Evolutionary conservation across 2,797 vertebrate species (phyloP), one percentile per base, ranked within the genome.

Genomic region (Parauchenoglanis ngamensis): DNA sequence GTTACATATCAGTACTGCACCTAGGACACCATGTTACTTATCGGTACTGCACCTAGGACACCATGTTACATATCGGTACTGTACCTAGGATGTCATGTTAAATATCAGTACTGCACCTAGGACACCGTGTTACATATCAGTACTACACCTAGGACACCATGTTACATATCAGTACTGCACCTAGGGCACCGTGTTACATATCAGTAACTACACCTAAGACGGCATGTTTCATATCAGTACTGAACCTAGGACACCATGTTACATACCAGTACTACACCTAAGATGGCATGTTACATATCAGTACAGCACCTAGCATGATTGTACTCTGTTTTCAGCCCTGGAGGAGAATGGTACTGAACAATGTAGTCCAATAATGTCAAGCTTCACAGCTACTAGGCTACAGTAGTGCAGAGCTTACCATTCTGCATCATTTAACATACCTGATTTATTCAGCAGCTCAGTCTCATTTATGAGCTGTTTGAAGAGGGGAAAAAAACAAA

Each of bases 361-460:
- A 0, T 59, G 77, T 59, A 40, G 77, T 35, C 54, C 56, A 59
- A 1, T 25, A 21, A 40, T 7, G 44, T 25, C 17, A 31, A 56
- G 28, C 52, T 46, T 11, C 44, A 49, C 10, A 46, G 10, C 72
- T 56, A 1, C 13, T 11, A 59, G 31, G 54, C 31, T 23, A 5
- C 17, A 76, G 28, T 7, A 23, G 28, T 28, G 73, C 15, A 21
- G 10, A 35, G 28, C 25, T 80, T 44, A 40, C 1, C 56, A 40
- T 40, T 80, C 56, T 59, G 31, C 56, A 13, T 80, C 19, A 61
- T 80, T 80, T 59, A 80, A 61, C 77, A 79, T 19, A 23, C 56
- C 77, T 61, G 31, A 80, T 80, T 61, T 80, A 80, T 80, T 61
- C 77, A 80, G 40, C 31, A 80, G 21, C 77, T 59, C 28, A 21